Evolutionary conservation across 2,797 vertebrate species (phyloP), one percentile per base, ranked within the genome.

Genomic region (Falco naumanni): DNA sequence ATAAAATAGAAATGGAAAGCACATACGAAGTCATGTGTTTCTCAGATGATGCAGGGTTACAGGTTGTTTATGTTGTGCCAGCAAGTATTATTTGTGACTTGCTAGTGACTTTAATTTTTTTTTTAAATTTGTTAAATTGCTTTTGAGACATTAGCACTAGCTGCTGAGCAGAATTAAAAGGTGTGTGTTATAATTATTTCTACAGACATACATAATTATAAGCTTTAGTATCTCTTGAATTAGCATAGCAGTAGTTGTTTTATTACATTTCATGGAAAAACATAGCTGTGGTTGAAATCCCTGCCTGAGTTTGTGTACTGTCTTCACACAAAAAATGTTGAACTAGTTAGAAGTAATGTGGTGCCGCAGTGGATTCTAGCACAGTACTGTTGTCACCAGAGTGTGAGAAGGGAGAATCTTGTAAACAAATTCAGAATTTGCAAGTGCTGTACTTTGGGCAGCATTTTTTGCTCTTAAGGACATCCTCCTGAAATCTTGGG

Each of bases 1-100:
- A 87, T 95, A 94, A 95, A 90, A 60, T 17, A 59, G 21, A 90
- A 94, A 72, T 71, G 13, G 53, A 90, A 93, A 84, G 48, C 63
- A 72, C 3, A 1, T 41, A 31, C 4, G 74, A 75, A 63, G 51
- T 79, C 20, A 41, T 21, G 21, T 94, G 25, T 13, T 61, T 91
- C 57, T 64, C n/a, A 76, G n/a, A 31, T 13, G 14, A 39, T 63
- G 66, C 11, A 21, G 74, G 22, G 28, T 28, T 86, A 14, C 20
- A 64, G 31, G 31, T 79, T 65, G 43, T 57, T 95, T 71, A 37
- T 7, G 3, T 53, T 65, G 22, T 82, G 20, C 24, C 34, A 59
- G 61, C n/a, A 20, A 69, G 21, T 70, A 66, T 48, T 75, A 61
- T 28, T 84, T 81, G 51, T 56, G 50, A 76, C 34, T 79, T 29